Percentiles rank a stretch among this genome's conserved stretches.
Evolutionary conservation across 2,113 vertebrate species (phyloP).

Genomic region (Seriola dumerili): DNA sequence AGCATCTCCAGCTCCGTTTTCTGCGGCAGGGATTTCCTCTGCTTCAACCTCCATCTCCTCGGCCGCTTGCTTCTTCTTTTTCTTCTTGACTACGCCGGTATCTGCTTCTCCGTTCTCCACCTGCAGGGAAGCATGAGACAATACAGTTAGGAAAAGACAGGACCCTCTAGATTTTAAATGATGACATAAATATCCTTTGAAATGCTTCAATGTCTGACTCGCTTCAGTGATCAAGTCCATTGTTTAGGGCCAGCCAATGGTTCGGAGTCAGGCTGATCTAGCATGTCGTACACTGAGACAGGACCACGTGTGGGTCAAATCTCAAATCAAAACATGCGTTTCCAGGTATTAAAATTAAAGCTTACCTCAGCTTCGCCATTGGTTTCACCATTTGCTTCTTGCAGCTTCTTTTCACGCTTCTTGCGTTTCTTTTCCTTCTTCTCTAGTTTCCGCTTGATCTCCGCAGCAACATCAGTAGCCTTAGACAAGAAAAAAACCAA

Average conservation of each 20-base stretch:
- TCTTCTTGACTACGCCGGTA: constrained; percentile 24
- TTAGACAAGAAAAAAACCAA: too few species aligned
- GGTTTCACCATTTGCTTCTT: constrained; percentile 54
- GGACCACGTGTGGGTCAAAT: constrained; percentile 63
- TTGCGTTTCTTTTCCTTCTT: constrained; percentile 93
- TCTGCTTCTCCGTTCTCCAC: constrained; percentile 66
- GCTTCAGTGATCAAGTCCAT: constrained; percentile 84
- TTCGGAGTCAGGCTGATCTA: constrained; percentile 80
- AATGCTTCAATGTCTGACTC: constrained; percentile 74
- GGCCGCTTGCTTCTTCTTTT: constrained; percentile 82
- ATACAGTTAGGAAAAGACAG: not conserved
- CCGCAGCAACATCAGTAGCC: constrained; percentile 88
- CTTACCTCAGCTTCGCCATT: constrained; percentile 78
- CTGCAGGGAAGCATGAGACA: not conserved
- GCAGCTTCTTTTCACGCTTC: constrained; percentile 87
- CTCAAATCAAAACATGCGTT: constrained; percentile 82
- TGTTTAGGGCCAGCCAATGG: constrained; percentile 80
- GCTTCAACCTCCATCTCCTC: constrained; percentile 44
- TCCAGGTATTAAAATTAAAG: rapidly evolving
- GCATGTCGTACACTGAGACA: constrained; percentile 82
- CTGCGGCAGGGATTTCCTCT: constrained; percentile 46
- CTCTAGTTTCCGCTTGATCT: constrained; percentile 88
- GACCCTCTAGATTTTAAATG: not conserved
- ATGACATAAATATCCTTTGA: not conserved
- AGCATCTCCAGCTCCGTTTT: constrained; percentile 75